Evolutionary conservation across 2,797 vertebrate species (phyloP).

Genomic region (Staurois parvus): DNA sequence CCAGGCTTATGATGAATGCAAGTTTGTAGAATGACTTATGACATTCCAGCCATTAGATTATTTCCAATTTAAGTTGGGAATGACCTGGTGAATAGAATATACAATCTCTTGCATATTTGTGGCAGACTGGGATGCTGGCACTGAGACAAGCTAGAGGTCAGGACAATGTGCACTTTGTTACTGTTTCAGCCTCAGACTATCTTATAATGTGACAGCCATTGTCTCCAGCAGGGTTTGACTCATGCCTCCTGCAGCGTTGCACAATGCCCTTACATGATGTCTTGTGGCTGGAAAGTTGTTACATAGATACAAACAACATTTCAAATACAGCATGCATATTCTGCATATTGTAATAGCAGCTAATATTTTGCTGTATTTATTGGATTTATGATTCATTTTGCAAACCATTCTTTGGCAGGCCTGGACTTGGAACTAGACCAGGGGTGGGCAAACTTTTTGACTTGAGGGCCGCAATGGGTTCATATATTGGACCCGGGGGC

Average conservation of each 20-base stretch:
- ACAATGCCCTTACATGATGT: constrained; percentile 64
- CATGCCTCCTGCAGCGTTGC: constrained; percentile 64
- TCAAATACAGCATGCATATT: neutral
- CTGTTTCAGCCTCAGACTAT: constrained; percentile 64
- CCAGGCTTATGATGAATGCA: constrained; percentile 22
- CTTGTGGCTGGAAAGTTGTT: constrained; percentile 66
- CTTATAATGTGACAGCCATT: constrained; percentile 64
- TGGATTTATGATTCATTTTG: neutral
- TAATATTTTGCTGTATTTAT: neutral
- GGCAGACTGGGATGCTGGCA: constrained; percentile 52
- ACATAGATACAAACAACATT: constrained; percentile 7
- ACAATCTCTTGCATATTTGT: neutral
- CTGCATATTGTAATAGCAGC: neutral
- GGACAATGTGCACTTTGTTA: constrained; percentile 63
- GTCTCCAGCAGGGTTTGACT: constrained; percentile 66
- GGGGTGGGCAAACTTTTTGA: too few relatives aligned
- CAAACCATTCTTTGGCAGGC: neutral
- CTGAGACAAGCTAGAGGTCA: constrained; percentile 58
- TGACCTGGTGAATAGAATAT: constrained; percentile 47
- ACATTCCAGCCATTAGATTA: constrained; percentile 53
- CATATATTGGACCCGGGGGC: too few relatives aligned
- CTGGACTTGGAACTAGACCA: neutral
- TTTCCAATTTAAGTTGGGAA: constrained; percentile 29
- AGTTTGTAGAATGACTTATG: constrained; percentile 49
- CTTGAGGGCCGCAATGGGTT: too few relatives aligned